These are phyloP conservation scores for Proales similis DNA, from an alignment of 1,140 invertebrate genomes.

Conservation along the genomic window DNA sequence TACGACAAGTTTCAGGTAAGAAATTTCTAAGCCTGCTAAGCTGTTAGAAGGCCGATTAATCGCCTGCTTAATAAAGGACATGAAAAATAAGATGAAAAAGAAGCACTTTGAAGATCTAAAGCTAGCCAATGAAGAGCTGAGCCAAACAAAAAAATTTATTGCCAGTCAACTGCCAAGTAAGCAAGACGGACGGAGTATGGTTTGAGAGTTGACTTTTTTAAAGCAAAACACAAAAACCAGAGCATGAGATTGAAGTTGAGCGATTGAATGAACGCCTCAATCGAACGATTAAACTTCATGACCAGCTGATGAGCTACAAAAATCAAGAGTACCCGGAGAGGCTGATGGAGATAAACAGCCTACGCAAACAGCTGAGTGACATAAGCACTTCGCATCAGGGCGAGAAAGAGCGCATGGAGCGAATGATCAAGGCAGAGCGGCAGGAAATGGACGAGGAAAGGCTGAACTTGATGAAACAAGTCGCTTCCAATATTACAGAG, in stretches of 20 bases:
- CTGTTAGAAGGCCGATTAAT: too few relatives aligned
- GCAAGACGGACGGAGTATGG: background rate
- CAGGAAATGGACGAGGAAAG: slow-evolving; percentile 3
- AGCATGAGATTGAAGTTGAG: background rate
- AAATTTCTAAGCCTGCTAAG: too few relatives aligned
- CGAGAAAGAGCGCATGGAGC: slow-evolving; percentile 7
- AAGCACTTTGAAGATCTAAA: slow-evolving; percentile 29
- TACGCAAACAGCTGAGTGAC: slow-evolving; percentile 22
- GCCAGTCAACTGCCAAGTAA: slow-evolving; percentile 13
- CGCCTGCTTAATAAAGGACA: slow-evolving; percentile 8
- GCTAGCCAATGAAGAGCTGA: slow-evolving; percentile 4
- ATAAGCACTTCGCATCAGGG: slow-evolving; percentile 12
- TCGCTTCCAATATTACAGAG: slow-evolving; percentile 9
- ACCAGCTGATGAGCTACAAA: slow-evolving; percentile 23
- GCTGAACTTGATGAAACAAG: slow-evolving; percentile 3
- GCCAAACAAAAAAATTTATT: slow-evolving; percentile 7
- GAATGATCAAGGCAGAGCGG: slow-evolving; percentile 30
- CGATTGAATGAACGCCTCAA: slow-evolving; percentile 1
- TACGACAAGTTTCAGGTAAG: slow-evolving; percentile 36
- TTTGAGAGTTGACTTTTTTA: background rate
- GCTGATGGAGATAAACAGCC: slow-evolving; percentile 16
- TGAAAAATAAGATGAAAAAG: slow-evolving; percentile 28
- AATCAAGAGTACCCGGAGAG: slow-evolving; percentile 36
- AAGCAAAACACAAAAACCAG: background rate
- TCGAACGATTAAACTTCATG: background rate